Conservation (phyloP, 1,140 invertebrate species). For the Drosophila insularis region DNA sequence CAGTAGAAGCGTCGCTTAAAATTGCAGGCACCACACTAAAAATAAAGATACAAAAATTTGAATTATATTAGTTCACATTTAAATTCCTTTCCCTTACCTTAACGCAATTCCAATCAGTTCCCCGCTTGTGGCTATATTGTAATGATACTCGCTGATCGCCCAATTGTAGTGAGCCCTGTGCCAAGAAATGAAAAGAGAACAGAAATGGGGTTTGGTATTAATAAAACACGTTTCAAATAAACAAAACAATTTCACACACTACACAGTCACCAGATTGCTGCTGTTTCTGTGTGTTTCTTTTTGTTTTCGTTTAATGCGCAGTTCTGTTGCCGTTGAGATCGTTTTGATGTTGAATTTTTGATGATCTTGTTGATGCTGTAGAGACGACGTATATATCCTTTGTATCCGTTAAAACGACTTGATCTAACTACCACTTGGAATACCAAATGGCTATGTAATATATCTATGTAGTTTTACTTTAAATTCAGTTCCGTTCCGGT, state of each 20-base stretch:
- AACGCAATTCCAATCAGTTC: slow-evolving; percentile 87
- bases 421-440: background rate
- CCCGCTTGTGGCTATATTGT: slow-evolving; percentile 87
- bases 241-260: slow-evolving; percentile 67
- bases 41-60: slow-evolving; percentile 47
- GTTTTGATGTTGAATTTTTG: background rate
- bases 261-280: slow-evolving; percentile 81
- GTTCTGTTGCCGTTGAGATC: slow-evolving; percentile 21
- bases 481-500: slow-evolving; percentile 5
- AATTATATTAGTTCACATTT: background rate
- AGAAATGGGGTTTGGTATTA: slow-evolving; percentile 68
- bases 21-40: slow-evolving; percentile 95
- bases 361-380: background rate
- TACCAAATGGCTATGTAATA: background rate
- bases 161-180: slow-evolving; percentile 87
- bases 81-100: slow-evolving; percentile 83
- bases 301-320: slow-evolving; percentile 46
- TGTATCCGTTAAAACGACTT: no score
- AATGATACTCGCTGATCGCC: slow-evolving; percentile 88
- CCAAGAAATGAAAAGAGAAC: slow-evolving; percentile 42
- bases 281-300: slow-evolving; percentile 57
- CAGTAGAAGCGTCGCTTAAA: slow-evolving; percentile 95
- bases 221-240: slow-evolving; percentile 25
- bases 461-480: background rate
- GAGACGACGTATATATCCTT: background rate